Evolutionary conservation across 1,140 invertebrate genomes (phyloP), one percentile per base, ranked within the genome.

Genomic region (Chironomus striatipennis): DNA sequence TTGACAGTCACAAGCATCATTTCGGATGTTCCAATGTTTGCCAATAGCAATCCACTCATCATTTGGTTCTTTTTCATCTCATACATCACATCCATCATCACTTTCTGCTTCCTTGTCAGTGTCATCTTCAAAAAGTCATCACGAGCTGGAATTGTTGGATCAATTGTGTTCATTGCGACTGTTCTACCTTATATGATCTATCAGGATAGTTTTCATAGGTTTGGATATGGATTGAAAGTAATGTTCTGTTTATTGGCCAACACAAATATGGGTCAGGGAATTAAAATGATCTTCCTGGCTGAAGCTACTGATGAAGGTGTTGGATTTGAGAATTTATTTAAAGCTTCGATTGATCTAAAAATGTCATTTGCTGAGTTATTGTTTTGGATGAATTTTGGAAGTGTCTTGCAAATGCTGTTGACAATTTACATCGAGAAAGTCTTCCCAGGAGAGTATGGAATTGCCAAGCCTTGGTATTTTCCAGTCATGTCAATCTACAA

Each of bases 41-140:
- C 86, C 7, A 81, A 86, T 76, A 85, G 86, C 1, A 84, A 88
- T 75, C 84, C 85, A 76, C 80, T 81, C 20, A 80, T 90, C n/a
- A 77, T 90, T 8, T 84, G 90, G 57, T 78, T 88, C 43, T 89
- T 87, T 78, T 78, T 90, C 42, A 75, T 86, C 0, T 75, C 89
- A 6, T 92, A 87, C 80, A 81, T 86, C 73, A 82, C 85, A 65
- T 83, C 87, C 34, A 84, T 84, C n/a, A 88, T 91, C 76, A 86
- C 85, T 64, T 88, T 90, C 77, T 87, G 87, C 76, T 91, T 92
- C 77, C 85, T 89, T 78, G 81, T 92, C 73, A 90, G 89, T 73
- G 86, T 88, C 0, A 86, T 90, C 75, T 90, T 90, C 79, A 87
- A 88, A 5, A 89, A 86, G 86, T 90, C 89, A 4, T 92, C 91